Percentiles rank a stretch among this genome's conserved stretches.
These are phyloP conservation scores for Chaetophractus vellerosus DNA, from an alignment of 2,797 vertebrate genomes.

Conservation along the genomic window DNA sequence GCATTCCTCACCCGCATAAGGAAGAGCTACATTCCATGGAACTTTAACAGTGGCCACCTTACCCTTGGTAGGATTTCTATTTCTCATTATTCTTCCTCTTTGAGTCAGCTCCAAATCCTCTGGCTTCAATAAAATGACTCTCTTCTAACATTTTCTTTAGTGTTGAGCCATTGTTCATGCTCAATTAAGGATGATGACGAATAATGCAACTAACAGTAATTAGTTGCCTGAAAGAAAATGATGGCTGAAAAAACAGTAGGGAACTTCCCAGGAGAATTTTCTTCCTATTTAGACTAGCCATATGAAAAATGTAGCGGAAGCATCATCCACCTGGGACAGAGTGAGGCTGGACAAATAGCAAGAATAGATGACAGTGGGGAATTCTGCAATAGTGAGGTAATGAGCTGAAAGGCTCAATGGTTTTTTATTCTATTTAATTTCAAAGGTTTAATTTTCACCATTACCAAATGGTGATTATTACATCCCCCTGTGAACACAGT, in stretches of 20 bases:
- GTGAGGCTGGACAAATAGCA: constrained; percentile 52
- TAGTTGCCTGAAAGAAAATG: constrained; percentile 80
- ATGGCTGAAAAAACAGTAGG: constrained; percentile 68
- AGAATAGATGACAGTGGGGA: constrained; percentile 58
- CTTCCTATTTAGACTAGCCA: constrained; percentile 61
- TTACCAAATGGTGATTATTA: constrained; percentile 65
- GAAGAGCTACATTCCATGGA: neutral
- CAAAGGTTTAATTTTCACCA: constrained; percentile 75
- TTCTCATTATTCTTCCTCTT: constrained; percentile 64
- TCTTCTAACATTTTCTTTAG: constrained; percentile 73
- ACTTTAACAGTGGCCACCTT: neutral
- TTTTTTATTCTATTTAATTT: constrained; percentile 73
- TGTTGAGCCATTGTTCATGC: constrained; percentile 77
- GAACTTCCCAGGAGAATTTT: constrained; percentile 71
- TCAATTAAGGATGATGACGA: constrained; percentile 82
- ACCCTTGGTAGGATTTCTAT: neutral
- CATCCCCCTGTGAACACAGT: constrained; percentile 45
- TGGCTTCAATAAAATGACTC: constrained; percentile 66
- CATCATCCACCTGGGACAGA: constrained; percentile 53
- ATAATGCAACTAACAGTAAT: constrained; percentile 81
- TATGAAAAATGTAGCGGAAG: constrained; percentile 42
- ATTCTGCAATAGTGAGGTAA: constrained; percentile 71
- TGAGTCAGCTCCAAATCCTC: constrained; percentile 58
- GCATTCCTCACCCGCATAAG: neutral
- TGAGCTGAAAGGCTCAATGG: constrained; percentile 66